These are phyloP conservation scores for Drosophila nasuta DNA, from an alignment of 1,140 invertebrate species.

Conservation along the genomic window DNA sequence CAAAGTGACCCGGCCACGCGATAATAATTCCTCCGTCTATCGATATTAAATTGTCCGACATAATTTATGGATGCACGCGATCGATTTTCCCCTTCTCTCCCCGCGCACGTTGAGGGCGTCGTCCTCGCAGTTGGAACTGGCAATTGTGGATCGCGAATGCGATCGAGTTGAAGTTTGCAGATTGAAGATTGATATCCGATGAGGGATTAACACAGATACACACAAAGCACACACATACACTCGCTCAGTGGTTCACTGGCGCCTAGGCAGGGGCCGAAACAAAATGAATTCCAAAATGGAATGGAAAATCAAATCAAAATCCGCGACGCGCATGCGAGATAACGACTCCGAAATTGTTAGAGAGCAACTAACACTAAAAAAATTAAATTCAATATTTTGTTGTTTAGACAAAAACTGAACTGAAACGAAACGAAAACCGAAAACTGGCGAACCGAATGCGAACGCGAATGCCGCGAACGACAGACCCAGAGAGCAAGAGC, in stretches of 20 bases:
- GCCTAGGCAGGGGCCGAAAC: constrained; percentile 8
- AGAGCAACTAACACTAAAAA: constrained; percentile 85
- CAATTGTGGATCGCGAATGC: background rate
- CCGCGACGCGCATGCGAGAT: constrained; percentile 83
- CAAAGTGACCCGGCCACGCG: constrained; percentile 37
- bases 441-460: constrained; percentile 71
- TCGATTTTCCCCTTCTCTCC: background rate
- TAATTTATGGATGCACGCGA: constrained; percentile 48
- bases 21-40: constrained; percentile 54
- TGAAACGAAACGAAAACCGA: constrained; percentile 72
- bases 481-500: constrained; percentile 32
- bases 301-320: constrained; percentile 39
- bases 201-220: constrained; percentile 18
- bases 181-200: constrained; percentile 7
- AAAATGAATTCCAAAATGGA: constrained; percentile 21
- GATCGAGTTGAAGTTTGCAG: background rate
- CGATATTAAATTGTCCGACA: constrained; percentile 50
- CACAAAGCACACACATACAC: constrained; percentile 11
- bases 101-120: constrained; percentile 3
- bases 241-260: constrained; percentile 6
- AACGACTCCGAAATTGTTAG: constrained; percentile 85
- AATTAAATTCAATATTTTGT: constrained; percentile 85
- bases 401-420: constrained; percentile 83
- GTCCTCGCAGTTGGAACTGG: background rate
- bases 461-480: constrained; percentile 63